phyloP scores from a whole-genome alignment of 2,113 vertebrate species.

The Blennius ocellaris region DNA sequence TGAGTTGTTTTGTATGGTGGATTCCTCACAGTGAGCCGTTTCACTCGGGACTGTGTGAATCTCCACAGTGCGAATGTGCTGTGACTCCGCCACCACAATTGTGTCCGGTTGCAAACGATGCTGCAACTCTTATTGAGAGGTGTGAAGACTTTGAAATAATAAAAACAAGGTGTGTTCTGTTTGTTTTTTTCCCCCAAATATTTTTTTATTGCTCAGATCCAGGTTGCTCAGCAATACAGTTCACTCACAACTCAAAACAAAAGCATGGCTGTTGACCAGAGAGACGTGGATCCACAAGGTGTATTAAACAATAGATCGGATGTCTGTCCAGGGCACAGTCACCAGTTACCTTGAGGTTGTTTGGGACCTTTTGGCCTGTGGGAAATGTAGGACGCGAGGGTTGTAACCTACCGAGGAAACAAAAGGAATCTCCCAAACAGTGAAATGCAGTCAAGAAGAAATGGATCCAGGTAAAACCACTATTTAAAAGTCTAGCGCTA shows the following conservation, averaged over 20 bases:
- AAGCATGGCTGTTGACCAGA: constrained; percentile 76
- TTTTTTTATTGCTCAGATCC: constrained; percentile 87
- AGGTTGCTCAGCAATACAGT: constrained; percentile 85
- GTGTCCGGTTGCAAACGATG: constrained; percentile 3
- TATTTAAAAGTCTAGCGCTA: constrained; percentile 66
- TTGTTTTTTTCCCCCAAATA: constrained; percentile 70
- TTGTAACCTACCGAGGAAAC: constrained; percentile 69
- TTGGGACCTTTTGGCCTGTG: constrained; percentile 68
- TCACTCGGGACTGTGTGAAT: too few relatives aligned
- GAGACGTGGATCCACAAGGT: constrained; percentile 67
- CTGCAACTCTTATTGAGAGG: background rate
- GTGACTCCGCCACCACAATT: too few relatives aligned
- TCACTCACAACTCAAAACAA: constrained; percentile 83
- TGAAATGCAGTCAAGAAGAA: constrained; percentile 73
- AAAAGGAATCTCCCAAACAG: constrained; percentile 72
- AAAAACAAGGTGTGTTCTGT: background rate
- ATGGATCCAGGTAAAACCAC: constrained; percentile 69
- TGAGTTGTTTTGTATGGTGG: background rate
- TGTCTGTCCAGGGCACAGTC: constrained; percentile 66
- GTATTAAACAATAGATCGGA: constrained; percentile 54
- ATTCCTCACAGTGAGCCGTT: background rate
- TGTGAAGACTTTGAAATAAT: constrained; percentile 15
- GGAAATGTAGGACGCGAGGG: constrained; percentile 72
- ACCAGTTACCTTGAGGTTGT: constrained; percentile 67
- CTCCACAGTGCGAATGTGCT: too few relatives aligned